phyloP scores from a whole-genome alignment of 2,113 vertebrate genomes.

The Actenoides lindsayi region DNA sequence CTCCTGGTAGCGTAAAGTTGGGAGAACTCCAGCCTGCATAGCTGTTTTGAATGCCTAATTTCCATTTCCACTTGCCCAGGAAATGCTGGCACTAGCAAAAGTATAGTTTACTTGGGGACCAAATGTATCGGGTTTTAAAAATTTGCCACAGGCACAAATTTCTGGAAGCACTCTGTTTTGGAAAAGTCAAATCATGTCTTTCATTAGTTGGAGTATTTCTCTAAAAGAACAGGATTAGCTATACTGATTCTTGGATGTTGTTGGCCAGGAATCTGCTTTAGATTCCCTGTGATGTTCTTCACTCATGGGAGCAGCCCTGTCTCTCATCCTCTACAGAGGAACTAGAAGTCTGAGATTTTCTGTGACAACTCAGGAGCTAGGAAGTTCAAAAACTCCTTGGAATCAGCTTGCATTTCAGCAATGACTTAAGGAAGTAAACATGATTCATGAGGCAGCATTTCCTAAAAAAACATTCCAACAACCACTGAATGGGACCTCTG shows the following conservation, averaged over 20 bases:
- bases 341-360: neutral
- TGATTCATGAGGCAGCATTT: neutral
- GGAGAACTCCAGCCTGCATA: neutral
- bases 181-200: neutral
- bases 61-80: neutral
- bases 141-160: neutral
- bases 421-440: neutral
- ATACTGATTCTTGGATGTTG: neutral
- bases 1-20: neutral
- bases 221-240: neutral
- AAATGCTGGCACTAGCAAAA: neutral
- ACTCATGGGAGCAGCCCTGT: neutral
- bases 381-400: neutral
- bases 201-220: neutral
- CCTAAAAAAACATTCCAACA: neutral
- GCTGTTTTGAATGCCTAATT: neutral
- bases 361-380: neutral
- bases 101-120: neutral
- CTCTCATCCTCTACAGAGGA: neutral
- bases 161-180: neutral
- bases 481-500: neutral
- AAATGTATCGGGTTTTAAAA: neutral
- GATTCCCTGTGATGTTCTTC: neutral
- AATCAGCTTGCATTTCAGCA: neutral
- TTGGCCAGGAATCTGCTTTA: neutral